Percentiles rank a stretch among this genome's conserved stretches.
Evolutionary conservation across 2,113 vertebrate species (phyloP).

Genomic region (Panthera uncia): DNA sequence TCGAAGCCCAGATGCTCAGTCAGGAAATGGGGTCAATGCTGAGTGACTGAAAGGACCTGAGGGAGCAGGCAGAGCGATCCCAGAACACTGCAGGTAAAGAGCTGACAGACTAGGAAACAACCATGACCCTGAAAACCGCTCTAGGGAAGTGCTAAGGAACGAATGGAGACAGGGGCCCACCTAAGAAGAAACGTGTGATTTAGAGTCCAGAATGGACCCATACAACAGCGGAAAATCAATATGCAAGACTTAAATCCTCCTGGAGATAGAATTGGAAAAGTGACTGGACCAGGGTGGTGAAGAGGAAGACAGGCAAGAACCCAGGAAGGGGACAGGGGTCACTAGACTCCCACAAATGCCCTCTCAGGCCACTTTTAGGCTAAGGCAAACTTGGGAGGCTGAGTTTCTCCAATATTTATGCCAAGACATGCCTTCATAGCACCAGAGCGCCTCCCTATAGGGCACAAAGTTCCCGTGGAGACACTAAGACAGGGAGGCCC

Average conservation of each 20-base stretch:
- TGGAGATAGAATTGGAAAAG: neutral
- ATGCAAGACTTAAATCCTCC: neutral
- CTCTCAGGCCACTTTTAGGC: neutral
- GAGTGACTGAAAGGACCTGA: neutral
- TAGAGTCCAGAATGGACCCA: neutral
- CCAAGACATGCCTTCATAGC: neutral
- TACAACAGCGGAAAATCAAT: neutral
- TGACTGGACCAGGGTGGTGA: neutral
- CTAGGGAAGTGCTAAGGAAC: neutral
- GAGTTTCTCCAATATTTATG: neutral
- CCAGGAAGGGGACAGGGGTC: neutral
- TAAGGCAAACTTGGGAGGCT: neutral
- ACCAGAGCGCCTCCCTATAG: neutral
- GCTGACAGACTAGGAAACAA: neutral
- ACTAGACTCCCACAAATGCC: neutral
- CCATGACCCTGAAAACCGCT: neutral
- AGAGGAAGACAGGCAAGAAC: neutral
- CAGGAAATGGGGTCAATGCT: neutral
- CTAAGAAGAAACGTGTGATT: neutral
- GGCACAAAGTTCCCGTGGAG: neutral
- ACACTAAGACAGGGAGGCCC: neutral
- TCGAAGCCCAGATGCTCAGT: neutral
- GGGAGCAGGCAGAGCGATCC: neutral
- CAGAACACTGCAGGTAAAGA: neutral
- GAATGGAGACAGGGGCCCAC: neutral